Evolutionary conservation across 2,888 invertebrate species (phyloP).

Genomic region (Rhagonycha fulva): DNA sequence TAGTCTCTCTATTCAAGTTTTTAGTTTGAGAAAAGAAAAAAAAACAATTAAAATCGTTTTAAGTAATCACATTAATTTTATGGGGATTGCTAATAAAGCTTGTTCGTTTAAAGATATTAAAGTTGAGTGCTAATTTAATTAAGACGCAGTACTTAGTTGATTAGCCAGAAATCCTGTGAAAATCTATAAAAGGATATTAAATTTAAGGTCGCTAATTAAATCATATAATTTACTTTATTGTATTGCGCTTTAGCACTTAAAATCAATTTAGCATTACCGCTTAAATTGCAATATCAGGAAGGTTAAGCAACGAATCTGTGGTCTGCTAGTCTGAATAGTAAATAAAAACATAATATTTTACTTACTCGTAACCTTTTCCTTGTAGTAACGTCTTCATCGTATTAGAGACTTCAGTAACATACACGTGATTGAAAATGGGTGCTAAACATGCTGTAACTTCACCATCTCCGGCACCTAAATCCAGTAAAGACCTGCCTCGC

Average conservation of each 20-base stretch:
- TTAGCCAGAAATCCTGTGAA: constrained; percentile 32
- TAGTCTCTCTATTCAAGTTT: not conserved
- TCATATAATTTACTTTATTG: constrained; percentile 1
- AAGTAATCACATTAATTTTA: constrained; percentile 47
- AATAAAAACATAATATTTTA: constrained; percentile 33
- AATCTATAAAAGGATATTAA: constrained; percentile 42
- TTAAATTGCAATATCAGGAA: not conserved
- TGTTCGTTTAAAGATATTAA: constrained; percentile 42
- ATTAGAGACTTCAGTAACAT: constrained; percentile 89
- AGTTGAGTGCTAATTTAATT: constrained; percentile 50
- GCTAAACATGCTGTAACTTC: constrained; percentile 84
- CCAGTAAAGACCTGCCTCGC: constrained; percentile 65
- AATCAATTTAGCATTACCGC: not conserved
- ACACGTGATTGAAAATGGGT: constrained; percentile 72
- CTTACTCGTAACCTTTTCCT: constrained; percentile 77
- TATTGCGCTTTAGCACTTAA: not conserved
- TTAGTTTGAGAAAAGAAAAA: not conserved
- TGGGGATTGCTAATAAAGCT: constrained; percentile 49
- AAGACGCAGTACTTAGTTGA: constrained; percentile 44
- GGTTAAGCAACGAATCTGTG: not conserved
- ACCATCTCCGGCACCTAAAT: constrained; percentile 96
- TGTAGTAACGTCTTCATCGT: constrained; percentile 84
- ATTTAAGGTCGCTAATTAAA: constrained; percentile 44
- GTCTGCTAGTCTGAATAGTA: not conserved
- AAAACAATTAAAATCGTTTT: constrained; percentile 15